A percentile compares a stretch with the other conserved stretches of the same genome.
These are phyloP conservation scores for Leptinotarsa juncta DNA, from an alignment of 2,888 invertebrate species.

Conservation along the genomic window DNA sequence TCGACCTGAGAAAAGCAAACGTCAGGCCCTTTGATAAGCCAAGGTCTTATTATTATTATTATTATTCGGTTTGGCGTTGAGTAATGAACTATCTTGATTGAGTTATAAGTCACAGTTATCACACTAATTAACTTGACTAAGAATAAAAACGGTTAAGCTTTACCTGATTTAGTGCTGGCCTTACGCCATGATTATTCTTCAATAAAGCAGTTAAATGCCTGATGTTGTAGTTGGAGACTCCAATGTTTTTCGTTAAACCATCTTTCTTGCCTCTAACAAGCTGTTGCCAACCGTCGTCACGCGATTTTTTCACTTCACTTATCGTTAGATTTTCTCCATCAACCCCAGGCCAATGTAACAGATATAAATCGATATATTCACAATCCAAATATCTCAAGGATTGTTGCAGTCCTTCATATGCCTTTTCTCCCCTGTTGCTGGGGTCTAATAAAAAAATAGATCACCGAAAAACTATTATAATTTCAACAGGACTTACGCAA, in stretches of 20 bases:
- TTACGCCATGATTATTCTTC: constrained; percentile 67
- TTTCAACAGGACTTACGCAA: constrained; percentile 68
- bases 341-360: constrained; percentile 86
- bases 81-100: too few species aligned
- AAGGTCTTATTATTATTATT: too few species aligned
- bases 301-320: constrained; percentile 68
- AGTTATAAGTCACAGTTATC: too few species aligned
- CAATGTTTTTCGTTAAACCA: constrained; percentile 75
- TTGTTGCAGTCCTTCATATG: constrained; percentile 67
- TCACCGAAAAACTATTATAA: too few species aligned
- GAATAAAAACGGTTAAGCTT: neutral
- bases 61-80: too few species aligned
- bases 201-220: constrained; percentile 76
- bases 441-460: constrained; percentile 65
- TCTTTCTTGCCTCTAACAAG: constrained; percentile 74
- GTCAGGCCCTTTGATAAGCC: too few species aligned
- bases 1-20: too few species aligned
- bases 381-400: constrained; percentile 75
- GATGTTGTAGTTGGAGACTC: constrained; percentile 84
- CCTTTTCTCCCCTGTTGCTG: constrained; percentile 69
- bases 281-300: constrained; percentile 76
- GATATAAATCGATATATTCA: constrained; percentile 80
- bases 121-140: too few species aligned
- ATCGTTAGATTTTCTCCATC: constrained; percentile 69
- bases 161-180: constrained; percentile 83